Conservation (phyloP, 1,140 invertebrate genomes). For the Archegozetes longisetosus region DNA sequence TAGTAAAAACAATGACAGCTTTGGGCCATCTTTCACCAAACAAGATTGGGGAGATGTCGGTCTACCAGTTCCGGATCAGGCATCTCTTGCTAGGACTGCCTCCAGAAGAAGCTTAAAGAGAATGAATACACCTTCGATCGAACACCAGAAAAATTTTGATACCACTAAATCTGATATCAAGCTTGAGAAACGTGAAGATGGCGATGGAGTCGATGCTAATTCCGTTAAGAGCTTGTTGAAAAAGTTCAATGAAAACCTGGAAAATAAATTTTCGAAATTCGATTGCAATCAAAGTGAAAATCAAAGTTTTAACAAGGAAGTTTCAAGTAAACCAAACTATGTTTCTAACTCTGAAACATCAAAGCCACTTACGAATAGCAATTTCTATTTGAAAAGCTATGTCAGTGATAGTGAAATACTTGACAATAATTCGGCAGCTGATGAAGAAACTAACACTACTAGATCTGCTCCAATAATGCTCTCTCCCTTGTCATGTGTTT, state of each 20-base stretch:
- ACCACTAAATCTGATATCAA: not conserved
- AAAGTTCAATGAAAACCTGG: not conserved
- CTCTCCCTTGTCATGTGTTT: constrained; percentile 18
- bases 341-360: not conserved
- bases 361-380: not conserved
- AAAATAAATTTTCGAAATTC: not conserved
- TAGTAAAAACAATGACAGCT: not conserved
- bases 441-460: not conserved
- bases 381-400: not conserved
- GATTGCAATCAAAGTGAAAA: not conserved
- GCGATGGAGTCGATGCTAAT: not conserved
- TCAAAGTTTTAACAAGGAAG: not conserved
- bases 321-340: not conserved
- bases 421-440: not conserved
- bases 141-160: not conserved
- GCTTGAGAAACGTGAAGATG: constrained; percentile 1
- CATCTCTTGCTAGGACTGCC: not conserved
- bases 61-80: constrained; percentile 5
- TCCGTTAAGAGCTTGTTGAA: not conserved
- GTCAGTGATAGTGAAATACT: not conserved
- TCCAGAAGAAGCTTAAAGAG: not conserved
- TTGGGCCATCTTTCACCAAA: not conserved
- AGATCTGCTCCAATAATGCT: constrained; percentile 18
- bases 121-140: not conserved
- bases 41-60: constrained; percentile 32